Percentiles rank a stretch among this genome's conserved stretches.
These are phyloP conservation scores for Tragelaphus scriptus DNA, from an alignment of 2,113 vertebrate genomes.

Conservation along the genomic window DNA sequence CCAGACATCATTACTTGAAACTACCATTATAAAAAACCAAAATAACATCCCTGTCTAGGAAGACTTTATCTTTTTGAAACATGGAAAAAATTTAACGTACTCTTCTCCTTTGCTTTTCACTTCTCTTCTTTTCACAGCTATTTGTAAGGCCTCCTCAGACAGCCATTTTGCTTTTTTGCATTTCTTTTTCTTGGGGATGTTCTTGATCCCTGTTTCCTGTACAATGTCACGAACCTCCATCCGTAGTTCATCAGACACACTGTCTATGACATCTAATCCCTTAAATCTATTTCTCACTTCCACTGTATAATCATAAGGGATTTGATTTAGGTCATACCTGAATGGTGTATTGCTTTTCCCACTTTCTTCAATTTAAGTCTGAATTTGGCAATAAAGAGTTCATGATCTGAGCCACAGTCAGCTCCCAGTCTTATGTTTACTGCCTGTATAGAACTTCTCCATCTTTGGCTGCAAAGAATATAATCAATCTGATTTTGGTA, in stretches of 20 bases:
- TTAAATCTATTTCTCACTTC: neutral
- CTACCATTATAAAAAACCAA: neutral
- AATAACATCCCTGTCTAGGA: neutral
- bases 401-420: neutral
- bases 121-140: neutral
- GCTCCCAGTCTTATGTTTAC: neutral
- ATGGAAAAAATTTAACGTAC: neutral
- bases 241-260: neutral
- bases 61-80: neutral
- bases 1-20: neutral
- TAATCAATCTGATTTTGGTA: neutral
- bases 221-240: fast-evolving
- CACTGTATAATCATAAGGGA: neutral
- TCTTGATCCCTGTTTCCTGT: neutral
- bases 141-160: neutral
- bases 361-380: neutral
- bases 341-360: neutral
- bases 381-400: neutral
- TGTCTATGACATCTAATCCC: neutral
- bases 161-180: neutral
- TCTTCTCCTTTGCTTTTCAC: neutral
- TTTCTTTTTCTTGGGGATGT: neutral
- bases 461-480: neutral
- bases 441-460: neutral
- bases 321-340: neutral